phyloP scores from a whole-genome alignment of 2,888 invertebrate genomes.

The Euproctis similis region DNA sequence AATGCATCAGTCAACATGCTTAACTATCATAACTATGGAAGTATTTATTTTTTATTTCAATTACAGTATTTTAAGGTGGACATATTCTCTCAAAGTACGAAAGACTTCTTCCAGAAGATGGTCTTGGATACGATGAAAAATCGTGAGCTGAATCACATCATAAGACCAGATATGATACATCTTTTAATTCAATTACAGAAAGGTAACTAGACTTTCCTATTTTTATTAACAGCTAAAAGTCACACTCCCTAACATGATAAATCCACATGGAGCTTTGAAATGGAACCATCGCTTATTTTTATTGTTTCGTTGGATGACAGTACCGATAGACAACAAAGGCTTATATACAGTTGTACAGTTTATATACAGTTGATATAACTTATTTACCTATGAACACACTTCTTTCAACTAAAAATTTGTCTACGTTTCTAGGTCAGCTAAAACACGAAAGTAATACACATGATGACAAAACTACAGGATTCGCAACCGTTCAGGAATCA shows the following conservation, averaged over 20 bases:
- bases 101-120: slow-evolving; percentile 41
- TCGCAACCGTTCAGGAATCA: slow-evolving; percentile 8
- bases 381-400: too few relatives aligned
- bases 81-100: slow-evolving; percentile 20
- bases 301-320: too few relatives aligned
- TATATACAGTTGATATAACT: too few relatives aligned
- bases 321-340: too few relatives aligned
- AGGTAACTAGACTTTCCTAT: slow-evolving; percentile 51
- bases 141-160: slow-evolving; percentile 41
- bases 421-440: slow-evolving; percentile 5
- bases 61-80: slow-evolving; percentile 26
- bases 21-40: not conserved
- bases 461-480: slow-evolving; percentile 3
- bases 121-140: slow-evolving; percentile 51
- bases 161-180: slow-evolving; percentile 72
- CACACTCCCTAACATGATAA: too few relatives aligned
- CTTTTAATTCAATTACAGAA: slow-evolving; percentile 71
- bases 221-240: slow-evolving; percentile 75
- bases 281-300: too few relatives aligned
- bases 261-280: too few relatives aligned
- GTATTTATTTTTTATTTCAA: not conserved
- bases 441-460: slow-evolving; percentile 2
- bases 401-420: too few relatives aligned
- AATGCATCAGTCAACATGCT: not conserved
- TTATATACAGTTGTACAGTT: too few relatives aligned